These are phyloP conservation scores for Cyphomyrmex costatus DNA, from an alignment of 1,140 invertebrate species.

Conservation along the genomic window DNA sequence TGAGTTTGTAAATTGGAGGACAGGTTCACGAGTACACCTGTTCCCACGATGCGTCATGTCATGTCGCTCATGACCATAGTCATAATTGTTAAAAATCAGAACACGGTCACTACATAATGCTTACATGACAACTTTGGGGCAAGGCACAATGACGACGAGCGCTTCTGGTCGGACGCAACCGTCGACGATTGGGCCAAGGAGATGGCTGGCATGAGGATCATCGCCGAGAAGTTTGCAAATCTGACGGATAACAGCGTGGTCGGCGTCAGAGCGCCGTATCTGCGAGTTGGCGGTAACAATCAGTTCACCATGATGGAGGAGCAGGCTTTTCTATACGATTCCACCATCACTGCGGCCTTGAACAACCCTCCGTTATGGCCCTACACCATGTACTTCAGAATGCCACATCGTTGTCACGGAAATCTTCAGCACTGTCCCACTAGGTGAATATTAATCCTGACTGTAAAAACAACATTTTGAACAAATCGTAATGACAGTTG, in stretches of 20 bases:
- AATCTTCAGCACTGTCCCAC: constrained; percentile 97
- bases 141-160: constrained; percentile 96
- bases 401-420: constrained; percentile 97
- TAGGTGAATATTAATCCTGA: constrained; percentile 87
- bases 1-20: background rate
- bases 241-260: constrained; percentile 97
- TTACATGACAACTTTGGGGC: constrained; percentile 62
- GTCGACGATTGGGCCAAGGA: constrained; percentile 98
- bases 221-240: constrained; percentile 97
- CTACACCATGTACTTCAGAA: constrained; percentile 98
- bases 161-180: constrained; percentile 97
- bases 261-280: constrained; percentile 96
- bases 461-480: background rate
- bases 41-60: constrained; percentile 21
- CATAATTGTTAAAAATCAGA: constrained; percentile 52
- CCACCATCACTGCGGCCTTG: constrained; percentile 96
- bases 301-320: constrained; percentile 99
- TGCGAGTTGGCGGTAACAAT: constrained; percentile 97
- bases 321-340: constrained; percentile 98
- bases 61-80: constrained; percentile 50
- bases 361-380: constrained; percentile 98
- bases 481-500: background rate
- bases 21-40: constrained; percentile 47
- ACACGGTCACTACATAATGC: constrained; percentile 46
- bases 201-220: constrained; percentile 98